Evolutionary conservation across 2,888 invertebrate genomes (phyloP).

Genomic region (Macropis europaea): DNA sequence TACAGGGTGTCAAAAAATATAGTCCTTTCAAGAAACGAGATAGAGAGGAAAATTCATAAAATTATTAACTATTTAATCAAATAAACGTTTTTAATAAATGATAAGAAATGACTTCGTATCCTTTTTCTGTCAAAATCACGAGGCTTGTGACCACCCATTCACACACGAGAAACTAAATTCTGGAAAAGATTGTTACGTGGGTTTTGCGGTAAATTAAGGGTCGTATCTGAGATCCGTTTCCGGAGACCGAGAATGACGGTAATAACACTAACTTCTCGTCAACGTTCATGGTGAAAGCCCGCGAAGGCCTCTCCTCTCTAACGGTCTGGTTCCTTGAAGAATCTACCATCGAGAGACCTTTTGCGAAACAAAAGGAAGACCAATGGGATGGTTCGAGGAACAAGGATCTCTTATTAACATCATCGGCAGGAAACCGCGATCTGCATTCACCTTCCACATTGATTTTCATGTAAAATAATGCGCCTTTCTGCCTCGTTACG

Average conservation of each 20-base stretch:
- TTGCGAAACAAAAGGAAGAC: conserved; percentile 46
- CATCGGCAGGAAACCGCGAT: background rate
- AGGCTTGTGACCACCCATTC: conserved; percentile 5
- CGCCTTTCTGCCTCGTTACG: no score
- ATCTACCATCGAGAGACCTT: conserved; percentile 29
- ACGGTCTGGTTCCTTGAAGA: conserved; percentile 30
- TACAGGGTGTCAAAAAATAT: no score
- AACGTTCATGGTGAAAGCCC: conserved; percentile 54
- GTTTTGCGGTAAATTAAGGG: conserved; percentile 65
- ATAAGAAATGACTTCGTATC: no score
- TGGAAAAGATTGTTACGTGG: conserved; percentile 47
- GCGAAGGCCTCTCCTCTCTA: conserved; percentile 31
- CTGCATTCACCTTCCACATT: background rate
- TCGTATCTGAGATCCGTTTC: conserved; percentile 62
- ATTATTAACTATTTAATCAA: no score
- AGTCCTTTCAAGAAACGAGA: no score
- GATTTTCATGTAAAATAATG: no score
- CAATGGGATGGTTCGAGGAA: conserved; percentile 37
- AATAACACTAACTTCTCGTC: conserved; percentile 76
- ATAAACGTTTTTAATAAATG: no score
- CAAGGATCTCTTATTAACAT: conserved; percentile 11
- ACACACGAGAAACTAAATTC: conserved; percentile 52
- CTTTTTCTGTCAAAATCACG: background rate
- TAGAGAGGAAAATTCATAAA: no score
- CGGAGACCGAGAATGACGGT: conserved; percentile 66